Evolutionary conservation across 2,113 vertebrate species (phyloP).

Genomic region (Gymnarchus niloticus): DNA sequence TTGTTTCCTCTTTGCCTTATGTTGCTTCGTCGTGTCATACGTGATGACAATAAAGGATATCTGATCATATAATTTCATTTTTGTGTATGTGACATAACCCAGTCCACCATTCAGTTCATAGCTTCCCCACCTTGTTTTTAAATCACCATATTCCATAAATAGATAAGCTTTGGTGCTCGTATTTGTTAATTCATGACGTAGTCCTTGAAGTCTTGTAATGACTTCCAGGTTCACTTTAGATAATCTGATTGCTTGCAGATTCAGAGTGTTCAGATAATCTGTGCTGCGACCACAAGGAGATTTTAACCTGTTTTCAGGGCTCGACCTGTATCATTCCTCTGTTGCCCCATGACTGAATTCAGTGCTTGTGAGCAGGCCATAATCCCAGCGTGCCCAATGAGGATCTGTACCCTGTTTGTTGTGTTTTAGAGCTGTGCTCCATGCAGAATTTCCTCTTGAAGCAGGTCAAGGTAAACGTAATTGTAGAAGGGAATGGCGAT

Average conservation of each 20-base stretch:
- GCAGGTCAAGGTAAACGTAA: neutral
- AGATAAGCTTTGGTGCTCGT: neutral
- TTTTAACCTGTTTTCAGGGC: neutral
- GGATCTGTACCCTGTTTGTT: neutral
- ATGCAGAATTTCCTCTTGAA: neutral
- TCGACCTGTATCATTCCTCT: neutral
- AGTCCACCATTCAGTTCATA: neutral
- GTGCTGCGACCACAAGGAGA: constrained; percentile 14
- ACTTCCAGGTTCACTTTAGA: neutral
- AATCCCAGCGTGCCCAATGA: neutral
- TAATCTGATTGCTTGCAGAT: constrained; percentile 18
- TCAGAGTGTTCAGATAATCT: constrained; percentile 22
- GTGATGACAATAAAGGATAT: no score
- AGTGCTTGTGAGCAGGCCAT: neutral
- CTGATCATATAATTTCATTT: no score
- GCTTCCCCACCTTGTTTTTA: neutral
- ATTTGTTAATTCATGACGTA: neutral
- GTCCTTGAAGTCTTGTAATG: neutral
- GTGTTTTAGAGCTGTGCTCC: neutral
- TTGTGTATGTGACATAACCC: neutral
- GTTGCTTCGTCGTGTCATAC: no score
- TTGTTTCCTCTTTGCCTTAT: no score
- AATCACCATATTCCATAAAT: no score
- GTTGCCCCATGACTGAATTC: neutral
- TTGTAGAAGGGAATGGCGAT: neutral